Evolutionary conservation across 2,797 vertebrate genomes (phyloP).

Genomic region (Hyperoplus immaculatus): DNA sequence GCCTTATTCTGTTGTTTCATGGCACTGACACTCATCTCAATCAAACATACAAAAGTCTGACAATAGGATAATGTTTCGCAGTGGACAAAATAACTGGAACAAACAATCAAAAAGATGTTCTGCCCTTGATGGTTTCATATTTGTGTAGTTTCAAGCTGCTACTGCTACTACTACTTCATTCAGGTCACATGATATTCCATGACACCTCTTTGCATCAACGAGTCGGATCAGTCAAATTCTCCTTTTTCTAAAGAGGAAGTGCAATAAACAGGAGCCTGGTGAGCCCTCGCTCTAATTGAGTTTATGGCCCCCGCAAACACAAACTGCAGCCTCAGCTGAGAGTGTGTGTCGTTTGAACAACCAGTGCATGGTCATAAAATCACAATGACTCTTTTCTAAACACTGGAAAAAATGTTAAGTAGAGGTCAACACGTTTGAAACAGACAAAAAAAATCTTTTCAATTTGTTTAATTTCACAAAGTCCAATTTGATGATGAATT

Average conservation of each 20-base stretch:
- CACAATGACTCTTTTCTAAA: constrained; percentile 39
- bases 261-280: constrained; percentile 27
- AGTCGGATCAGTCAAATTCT: constrained; percentile 9
- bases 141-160: background rate
- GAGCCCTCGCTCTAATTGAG: constrained; percentile 54
- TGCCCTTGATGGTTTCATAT: background rate
- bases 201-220: background rate
- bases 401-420: constrained; percentile 25
- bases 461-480: constrained; percentile 29
- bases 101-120: background rate
- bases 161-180: background rate
- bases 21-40: background rate
- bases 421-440: constrained; percentile 27
- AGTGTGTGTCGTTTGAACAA: constrained; percentile 57
- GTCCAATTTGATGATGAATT: background rate
- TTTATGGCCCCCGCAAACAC: constrained; percentile 67
- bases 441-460: background rate
- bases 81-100: background rate
- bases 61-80: background rate
- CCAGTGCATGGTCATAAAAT: constrained; percentile 43
- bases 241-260: constrained; percentile 21
- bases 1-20: background rate
- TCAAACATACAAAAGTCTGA: background rate
- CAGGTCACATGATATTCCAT: background rate
- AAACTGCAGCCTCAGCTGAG: constrained; percentile 46